phyloP scores from a whole-genome alignment of 2,888 invertebrate species.

The Eupithecia inturbata region DNA sequence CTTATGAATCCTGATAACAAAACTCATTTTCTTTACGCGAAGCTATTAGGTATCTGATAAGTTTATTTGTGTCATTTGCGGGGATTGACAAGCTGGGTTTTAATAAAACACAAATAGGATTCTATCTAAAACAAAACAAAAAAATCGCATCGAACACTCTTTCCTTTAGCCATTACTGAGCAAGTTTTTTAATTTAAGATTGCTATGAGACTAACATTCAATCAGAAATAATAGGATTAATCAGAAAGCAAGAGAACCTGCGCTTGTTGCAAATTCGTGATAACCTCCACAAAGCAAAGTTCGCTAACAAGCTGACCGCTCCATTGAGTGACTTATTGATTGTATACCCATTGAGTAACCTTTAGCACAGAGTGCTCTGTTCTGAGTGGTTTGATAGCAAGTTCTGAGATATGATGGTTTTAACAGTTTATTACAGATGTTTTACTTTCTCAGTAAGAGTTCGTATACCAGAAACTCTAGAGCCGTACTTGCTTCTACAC shows the following conservation, averaged over 20 bases:
- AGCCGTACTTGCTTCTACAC: neutral
- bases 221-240: conserved; percentile 23
- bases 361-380: conserved; percentile 1
- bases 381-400: neutral
- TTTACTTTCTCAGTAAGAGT: neutral
- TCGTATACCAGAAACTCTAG: neutral
- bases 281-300: conserved; percentile 45
- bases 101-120: neutral
- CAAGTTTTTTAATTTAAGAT: neutral
- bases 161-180: neutral
- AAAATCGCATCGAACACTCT: too few species aligned
- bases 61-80: neutral
- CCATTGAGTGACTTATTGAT: conserved; percentile 46
- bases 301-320: conserved; percentile 46
- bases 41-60: conserved; percentile 1
- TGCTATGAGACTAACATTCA: conserved; percentile 5
- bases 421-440: neutral
- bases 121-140: neutral
- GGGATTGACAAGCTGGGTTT: neutral
- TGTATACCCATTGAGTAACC: conserved; percentile 35
- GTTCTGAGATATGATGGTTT: neutral
- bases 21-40: neutral
- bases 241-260: conserved; percentile 28
- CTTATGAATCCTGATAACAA: conserved; percentile 1
- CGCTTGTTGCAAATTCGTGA: conserved; percentile 40